Evolutionary conservation across 2,797 vertebrate genomes (phyloP), one percentile per base, ranked within the genome.

Genomic region (Lepus oiostolus): DNA sequence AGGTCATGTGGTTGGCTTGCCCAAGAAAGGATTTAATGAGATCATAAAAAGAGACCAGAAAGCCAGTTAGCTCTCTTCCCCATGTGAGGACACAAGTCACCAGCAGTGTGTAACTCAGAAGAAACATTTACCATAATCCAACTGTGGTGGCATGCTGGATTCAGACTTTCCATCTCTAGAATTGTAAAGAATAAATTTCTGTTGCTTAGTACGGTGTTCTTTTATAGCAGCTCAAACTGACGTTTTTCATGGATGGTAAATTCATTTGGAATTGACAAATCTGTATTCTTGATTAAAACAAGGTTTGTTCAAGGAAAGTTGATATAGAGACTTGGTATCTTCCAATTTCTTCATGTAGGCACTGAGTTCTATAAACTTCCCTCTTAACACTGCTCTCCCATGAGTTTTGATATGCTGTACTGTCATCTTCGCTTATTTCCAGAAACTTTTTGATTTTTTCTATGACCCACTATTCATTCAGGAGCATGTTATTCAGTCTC

Each of bases 271-370:
- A 80, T 8, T 12, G 26, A 42, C 30, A 84, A 86, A 1, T 81
- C 24, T 90, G 32, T 60, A 74, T 90, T 88, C 60, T 85, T 77
- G 11, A 72, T 88, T 75, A 54, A 96, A 71, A 86, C 13, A 84
- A 74, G 19, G 19, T 90, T 80, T 91, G 62, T 30, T 91, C 26
- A 85, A 71, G 58, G 52, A 88, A 88, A 58, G 19, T 35, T 38
- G 21, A 85, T 11, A 63, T 11, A 63, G 17, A 80, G 16, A 58
- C 32, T 81, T 58, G 54, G 54, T 47, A 47, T 47, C 42, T 47
- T 47, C 42, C 42, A 47, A 47, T 47, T 47, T 47, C 7, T 47
- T 47, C 42, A 47, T 47, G 42, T 47, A 47, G 42, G 42, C 42
- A 47, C 42, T 47, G 42, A 47, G 7, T 47, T 47, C 42, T 47